Evolutionary conservation across 2,113 vertebrate species (phyloP).

Genomic region (Entelurus aequoreus): DNA sequence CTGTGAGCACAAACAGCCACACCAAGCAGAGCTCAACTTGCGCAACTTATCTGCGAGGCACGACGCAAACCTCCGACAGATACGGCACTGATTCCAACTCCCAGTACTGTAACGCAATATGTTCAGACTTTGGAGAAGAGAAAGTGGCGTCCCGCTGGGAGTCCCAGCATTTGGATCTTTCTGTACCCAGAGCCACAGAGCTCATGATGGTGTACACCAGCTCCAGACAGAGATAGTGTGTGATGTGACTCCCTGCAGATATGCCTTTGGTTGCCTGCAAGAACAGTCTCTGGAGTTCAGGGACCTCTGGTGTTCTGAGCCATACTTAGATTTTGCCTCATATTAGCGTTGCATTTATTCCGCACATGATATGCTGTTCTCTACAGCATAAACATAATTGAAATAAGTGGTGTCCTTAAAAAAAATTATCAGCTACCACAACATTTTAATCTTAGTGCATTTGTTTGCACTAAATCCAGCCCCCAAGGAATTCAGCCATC

Average conservation of each 20-base stretch:
- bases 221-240: constrained; percentile 48
- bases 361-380: constrained; percentile 21
- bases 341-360: constrained; percentile 33
- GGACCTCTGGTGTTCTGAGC: constrained; percentile 57
- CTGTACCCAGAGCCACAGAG: constrained; percentile 54
- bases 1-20: constrained; percentile 19
- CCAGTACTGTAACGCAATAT: constrained; percentile 56
- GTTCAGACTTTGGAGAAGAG: constrained; percentile 51
- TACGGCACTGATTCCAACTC: constrained; percentile 42
- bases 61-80: constrained; percentile 47
- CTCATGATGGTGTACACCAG: constrained; percentile 55
- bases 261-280: constrained; percentile 58
- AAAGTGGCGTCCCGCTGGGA: constrained; percentile 54
- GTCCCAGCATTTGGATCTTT: constrained; percentile 51
- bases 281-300: constrained; percentile 55
- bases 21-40: constrained; percentile 25
- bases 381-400: constrained; percentile 10
- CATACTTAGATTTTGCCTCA: constrained; percentile 34
- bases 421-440: neutral
- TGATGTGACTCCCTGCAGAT: constrained; percentile 61
- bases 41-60: constrained; percentile 45
- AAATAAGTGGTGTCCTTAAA: neutral
- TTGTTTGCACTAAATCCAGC: neutral
- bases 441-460: constrained; percentile 1
- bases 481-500: neutral